Evolutionary conservation across 2,113 vertebrate genomes (phyloP).

Genomic region (Malurus elegans): DNA sequence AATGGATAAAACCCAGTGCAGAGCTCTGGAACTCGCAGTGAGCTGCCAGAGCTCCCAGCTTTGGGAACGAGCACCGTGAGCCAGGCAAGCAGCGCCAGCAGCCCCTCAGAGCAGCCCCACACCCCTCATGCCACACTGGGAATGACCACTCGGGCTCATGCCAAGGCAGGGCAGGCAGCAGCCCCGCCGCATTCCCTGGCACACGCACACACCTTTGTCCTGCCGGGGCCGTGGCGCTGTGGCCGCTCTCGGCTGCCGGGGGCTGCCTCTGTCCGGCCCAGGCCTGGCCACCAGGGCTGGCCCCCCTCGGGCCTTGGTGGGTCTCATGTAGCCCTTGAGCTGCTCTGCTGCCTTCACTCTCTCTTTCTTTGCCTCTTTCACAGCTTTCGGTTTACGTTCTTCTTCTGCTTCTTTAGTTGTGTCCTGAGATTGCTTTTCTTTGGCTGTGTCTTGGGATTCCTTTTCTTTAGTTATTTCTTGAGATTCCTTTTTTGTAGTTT

Average conservation of each 20-base stretch:
- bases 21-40: background rate
- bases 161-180: constrained; percentile 7
- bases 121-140: constrained; percentile 41
- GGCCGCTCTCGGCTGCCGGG: background rate
- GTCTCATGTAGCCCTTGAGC: constrained; percentile 79
- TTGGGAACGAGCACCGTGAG: constrained; percentile 1
- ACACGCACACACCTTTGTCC: constrained; percentile 66
- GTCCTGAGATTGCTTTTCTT: background rate
- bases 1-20: fast-evolving
- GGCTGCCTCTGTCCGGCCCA: background rate
- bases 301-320: constrained; percentile 70
- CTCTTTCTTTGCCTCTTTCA: constrained; percentile 24
- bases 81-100: constrained; percentile 60
- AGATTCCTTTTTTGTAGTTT: background rate
- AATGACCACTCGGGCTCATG: constrained; percentile 26
- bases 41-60: background rate
- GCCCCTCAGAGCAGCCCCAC: constrained; percentile 24
- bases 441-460: fast-evolving
- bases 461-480: background rate
- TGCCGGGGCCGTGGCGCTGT: background rate
- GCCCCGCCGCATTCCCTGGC: background rate
- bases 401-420: background rate
- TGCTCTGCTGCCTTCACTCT: constrained; percentile 24
- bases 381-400: background rate
- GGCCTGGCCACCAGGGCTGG: background rate